Base-by-base conservation (phyloP, 2,888 invertebrate species). In the Amphipoea lucens region DNA sequence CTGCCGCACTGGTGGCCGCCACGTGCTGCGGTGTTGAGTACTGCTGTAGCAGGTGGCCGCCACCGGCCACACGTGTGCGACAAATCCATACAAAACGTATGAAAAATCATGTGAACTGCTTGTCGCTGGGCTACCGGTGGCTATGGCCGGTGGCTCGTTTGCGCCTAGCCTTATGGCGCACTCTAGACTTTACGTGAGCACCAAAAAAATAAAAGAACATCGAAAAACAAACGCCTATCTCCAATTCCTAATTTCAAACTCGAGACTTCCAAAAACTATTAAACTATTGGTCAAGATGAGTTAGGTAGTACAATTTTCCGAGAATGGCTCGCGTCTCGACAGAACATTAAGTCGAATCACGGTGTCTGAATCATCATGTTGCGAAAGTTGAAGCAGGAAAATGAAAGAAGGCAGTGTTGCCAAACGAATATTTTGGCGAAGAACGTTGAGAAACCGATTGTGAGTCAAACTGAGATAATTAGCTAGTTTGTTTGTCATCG, bases 361-460 rank as follows among this genome's bases (percentile, higher is more conserved):
- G 78, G 68, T 62, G 40, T 86, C 89, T 95, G 95, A 96, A 83
- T 96, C 95, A 96, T 84, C 78, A 66, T 20, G 83, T 95, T 95
- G 91, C 95, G 95, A 96, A 95, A 96, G 93, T 91, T 73, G 65
- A 0, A 79, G 78, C 92, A 95, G 95, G 96, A 95, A 96, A 96
- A 95, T 91, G 87, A 84, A 90, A 91, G 87, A 90, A 82, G 85
- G 79, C 73, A 86, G 85, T 89, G 88, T 89, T 87, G 90, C 87
- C 87, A 89, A 89, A 90, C 79, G 75, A 63, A 86, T 70, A 87
- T 91, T 90, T 87, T 85, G 86, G 91, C 88, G 82, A 80, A 87
- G 85, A 9, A 11, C n/a, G 84, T 95, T 94, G 88, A 88, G 92
- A 92, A 93, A 89, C 71, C 2, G 40, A 91, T 83, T 88, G 76